Evolutionary conservation across 2,888 invertebrate species (phyloP), one percentile per base, ranked within the genome.

Genomic region (Arge pagana): DNA sequence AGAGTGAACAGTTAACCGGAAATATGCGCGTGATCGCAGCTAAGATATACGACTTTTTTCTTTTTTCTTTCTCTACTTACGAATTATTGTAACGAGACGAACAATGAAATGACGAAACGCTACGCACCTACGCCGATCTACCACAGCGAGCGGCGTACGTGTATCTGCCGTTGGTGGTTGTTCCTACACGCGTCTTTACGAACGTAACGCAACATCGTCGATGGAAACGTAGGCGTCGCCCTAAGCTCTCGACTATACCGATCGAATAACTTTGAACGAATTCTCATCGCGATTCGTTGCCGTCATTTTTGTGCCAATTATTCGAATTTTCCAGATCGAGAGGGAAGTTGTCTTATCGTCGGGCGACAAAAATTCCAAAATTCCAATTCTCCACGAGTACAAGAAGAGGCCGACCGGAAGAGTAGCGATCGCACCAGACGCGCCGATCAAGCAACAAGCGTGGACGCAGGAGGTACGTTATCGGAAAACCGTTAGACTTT

Each of bases 301-400:
- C n/a, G n/a, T n/a, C n/a, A n/a, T n/a, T n/a, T n/a, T 16, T 4
- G 24, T 40, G 10, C 15, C 10, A 11, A 13, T 33, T 8, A 6
- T 2, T 33, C 33, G 10, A 3, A 6, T 13, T 33, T 72, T 79
- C 52, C 81, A 90, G 90, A 89, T 89, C 75, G 89, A 90, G 76
- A 83, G 89, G 36, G 89, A 89, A 77, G 86, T 89, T 63, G 85
- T 89, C 50, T 76, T 90, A 50, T 86, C 87, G 3, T 86, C 85
- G 26, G 83, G 84, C 0, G 89, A 89, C 72, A 89, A 88, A 77
- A 87, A 86, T 74, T 86, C 87, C 28, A 89, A 89, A 74, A 88
- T 89, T 50, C 89, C 89, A 2, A 86, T 89, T 57, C 81, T 89
- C 50, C 86, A 88, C 74, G 89, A 89, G 66, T 87, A 87, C 65